Base-by-base conservation (phyloP, 2,888 invertebrate genomes). In the Griposia aprilina region DNA sequence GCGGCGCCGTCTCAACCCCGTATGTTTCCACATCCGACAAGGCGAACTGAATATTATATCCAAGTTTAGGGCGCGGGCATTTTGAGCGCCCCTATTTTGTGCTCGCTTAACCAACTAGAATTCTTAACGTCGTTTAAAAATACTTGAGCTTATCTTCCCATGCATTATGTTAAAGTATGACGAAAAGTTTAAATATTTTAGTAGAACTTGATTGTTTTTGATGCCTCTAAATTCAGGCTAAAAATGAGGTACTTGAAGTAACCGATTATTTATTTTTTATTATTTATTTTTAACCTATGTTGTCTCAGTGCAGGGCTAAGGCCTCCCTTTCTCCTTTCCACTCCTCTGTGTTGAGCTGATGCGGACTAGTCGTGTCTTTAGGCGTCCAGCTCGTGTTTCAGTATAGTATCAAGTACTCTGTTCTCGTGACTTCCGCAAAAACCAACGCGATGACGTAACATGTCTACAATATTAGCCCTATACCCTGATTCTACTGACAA, bases 1-100 rank as follows among this genome's bases (percentile, higher is more conserved):
- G 15, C 50, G 59, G 7, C 0, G 0, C 36, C 36, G 76, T 52
- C n/a, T n/a, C 0, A 15, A 0, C 20, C 36, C 65, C 45, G 78
- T 81, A 59, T 86, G 77, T 85, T 81, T 79, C 55, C 73, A 66
- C 20, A 23, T 50, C 68, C 63, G 36, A 59, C 75, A 68, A 72
- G 67, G n/a, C n/a, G 26, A 52, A 60, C 77, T 69, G 30, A 67
- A 87, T 79, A 85, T 83, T 74, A 74, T 70, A 67, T 26, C 41
- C 59, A 77, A 82, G 80, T 85, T 78, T 41, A 77, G 66, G 23
- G 26, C 55, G 52, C 80, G 50, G 60, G 50, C 48, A 70, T 80
- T 73, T 80, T 63, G 68, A 72, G 55, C 66, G 36, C 50, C 68
- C 63, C 20, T 60, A 69, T 76, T 74, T 69, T 73, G 59, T 60